Percentiles rank a stretch among this genome's conserved stretches.
Evolutionary conservation across 2,113 vertebrate genomes (phyloP).

Genomic region (Trogon melanurus): DNA sequence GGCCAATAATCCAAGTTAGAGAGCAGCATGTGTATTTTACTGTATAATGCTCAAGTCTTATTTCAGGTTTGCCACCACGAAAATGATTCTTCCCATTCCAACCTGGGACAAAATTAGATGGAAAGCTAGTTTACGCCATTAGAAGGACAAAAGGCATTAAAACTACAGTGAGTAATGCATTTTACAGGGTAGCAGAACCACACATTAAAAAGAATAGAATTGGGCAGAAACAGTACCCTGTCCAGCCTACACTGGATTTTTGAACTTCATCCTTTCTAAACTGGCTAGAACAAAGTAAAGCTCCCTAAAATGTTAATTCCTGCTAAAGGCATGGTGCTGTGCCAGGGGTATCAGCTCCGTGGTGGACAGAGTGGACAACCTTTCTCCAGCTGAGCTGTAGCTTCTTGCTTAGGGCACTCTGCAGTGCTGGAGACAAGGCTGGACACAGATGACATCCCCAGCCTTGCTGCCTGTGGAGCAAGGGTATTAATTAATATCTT

Average conservation of each 20-base stretch:
- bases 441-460: not conserved
- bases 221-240: not conserved
- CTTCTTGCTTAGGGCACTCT: not conserved
- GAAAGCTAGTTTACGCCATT: not conserved
- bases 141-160: not conserved
- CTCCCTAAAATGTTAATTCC: not conserved
- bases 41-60: not conserved
- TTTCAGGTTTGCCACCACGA: not conserved
- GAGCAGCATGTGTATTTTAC: not conserved
- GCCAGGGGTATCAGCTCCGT: not conserved
- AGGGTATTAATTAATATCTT: not conserved
- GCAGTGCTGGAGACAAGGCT: fast-evolving
- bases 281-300: not conserved
- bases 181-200: not conserved
- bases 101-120: not conserved
- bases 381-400: not conserved
- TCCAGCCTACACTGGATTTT: not conserved
- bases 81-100: not conserved
- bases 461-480: not conserved
- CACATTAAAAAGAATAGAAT: not conserved
- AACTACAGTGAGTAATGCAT: not conserved
- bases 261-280: not conserved
- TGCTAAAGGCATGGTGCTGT: not conserved
- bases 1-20: not conserved
- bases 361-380: fast-evolving